A percentile compares a stretch with the other conserved stretches of the same genome.
phyloP scores from a whole-genome alignment of 2,888 invertebrate genomes.

The Cataglyphis altisquamis region DNA sequence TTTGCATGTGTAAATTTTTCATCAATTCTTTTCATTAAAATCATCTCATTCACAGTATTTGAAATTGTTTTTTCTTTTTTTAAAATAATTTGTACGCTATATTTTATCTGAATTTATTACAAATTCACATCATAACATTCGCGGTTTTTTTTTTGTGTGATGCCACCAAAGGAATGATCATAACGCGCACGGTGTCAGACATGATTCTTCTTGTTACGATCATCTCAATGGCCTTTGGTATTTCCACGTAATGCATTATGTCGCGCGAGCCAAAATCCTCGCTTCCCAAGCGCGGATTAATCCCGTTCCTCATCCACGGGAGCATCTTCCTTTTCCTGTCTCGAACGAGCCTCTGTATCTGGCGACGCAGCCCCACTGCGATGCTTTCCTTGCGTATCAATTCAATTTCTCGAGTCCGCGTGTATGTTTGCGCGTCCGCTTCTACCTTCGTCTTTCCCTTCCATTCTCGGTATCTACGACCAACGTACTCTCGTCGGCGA shows the following conservation, averaged over 20 bases:
- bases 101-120: conserved; percentile 27
- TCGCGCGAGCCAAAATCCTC: conserved; percentile 37
- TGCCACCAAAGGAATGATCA: background rate
- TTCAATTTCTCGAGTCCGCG: conserved; percentile 9
- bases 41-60: background rate
- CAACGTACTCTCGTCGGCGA: conserved; percentile 24
- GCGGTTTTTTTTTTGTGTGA: conserved; percentile 15
- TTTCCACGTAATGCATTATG: conserved; percentile 17
- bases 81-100: background rate
- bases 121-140: background rate
- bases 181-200: background rate
- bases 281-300: conserved; percentile 34
- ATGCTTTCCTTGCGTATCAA: background rate
- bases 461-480: background rate
- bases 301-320: conserved; percentile 26
- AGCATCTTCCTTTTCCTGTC: conserved; percentile 34
- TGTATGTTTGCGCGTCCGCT: background rate
- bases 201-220: conserved; percentile 36
- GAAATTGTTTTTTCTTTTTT: background rate
- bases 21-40: background rate
- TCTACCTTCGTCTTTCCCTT: background rate
- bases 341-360: background rate
- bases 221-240: background rate
- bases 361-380: background rate
- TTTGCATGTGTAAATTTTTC: background rate